Percentiles rank a stretch among this genome's conserved stretches.
Conservation (phyloP, 2,113 vertebrate species). For the Oryzias curvinotus region DNA sequence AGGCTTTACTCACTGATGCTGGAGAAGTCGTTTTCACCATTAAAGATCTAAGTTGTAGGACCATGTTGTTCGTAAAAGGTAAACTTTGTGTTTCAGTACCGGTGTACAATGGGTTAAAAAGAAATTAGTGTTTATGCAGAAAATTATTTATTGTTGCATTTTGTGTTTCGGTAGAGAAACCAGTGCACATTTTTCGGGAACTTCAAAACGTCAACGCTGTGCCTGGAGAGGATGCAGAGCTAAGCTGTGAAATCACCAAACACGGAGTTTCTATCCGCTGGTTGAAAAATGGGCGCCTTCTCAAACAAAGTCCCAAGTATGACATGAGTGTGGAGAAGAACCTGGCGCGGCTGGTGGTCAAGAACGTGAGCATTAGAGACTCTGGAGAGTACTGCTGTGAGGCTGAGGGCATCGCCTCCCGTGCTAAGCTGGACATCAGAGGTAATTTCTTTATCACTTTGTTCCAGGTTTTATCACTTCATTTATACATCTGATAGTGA, state of each 20-base stretch:
- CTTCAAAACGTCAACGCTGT: conserved; percentile 78
- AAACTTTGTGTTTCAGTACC: neutral
- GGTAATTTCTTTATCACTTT: conserved; percentile 66
- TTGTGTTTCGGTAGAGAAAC: conserved; percentile 79
- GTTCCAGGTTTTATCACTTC: neutral
- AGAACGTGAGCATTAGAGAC: conserved; percentile 77
- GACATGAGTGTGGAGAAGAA: conserved; percentile 78
- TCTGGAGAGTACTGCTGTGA: conserved; percentile 90
- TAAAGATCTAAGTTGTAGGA: conserved; percentile 86
- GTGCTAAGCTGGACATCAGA: conserved; percentile 84
- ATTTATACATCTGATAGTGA: neutral
- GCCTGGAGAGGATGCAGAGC: conserved; percentile 82
- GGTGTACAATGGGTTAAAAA: too few species aligned
- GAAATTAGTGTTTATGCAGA: neutral
- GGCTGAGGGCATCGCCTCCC: conserved; percentile 78
- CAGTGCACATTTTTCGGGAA: conserved; percentile 79
- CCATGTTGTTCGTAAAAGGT: conserved; percentile 89
- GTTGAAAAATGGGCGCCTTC: conserved; percentile 85
- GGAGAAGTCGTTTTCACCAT: conserved; percentile 88
- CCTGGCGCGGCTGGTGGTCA: conserved; percentile 78
- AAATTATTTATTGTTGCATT: neutral
- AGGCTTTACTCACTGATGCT: conserved; percentile 67
- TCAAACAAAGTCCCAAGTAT: conserved; percentile 84
- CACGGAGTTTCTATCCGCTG: conserved; percentile 80
- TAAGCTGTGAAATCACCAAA: conserved; percentile 89